phyloP scores from a whole-genome alignment of 1,140 invertebrate genomes.

The Potamilus streckersoni region DNA sequence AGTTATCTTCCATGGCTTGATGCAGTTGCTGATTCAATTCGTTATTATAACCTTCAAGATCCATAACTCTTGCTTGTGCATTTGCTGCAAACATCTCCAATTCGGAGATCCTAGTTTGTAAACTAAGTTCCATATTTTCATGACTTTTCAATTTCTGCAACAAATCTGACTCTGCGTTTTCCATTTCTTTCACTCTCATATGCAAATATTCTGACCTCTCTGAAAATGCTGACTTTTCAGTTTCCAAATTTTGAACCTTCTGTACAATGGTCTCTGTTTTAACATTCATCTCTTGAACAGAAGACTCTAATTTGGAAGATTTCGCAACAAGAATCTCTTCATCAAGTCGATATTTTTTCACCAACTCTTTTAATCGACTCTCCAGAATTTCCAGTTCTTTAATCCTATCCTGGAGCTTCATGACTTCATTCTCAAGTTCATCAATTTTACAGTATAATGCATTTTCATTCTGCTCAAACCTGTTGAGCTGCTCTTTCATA shows the following conservation, averaged over 20 bases:
- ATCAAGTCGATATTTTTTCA: slow-evolving; percentile 56
- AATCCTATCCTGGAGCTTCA: slow-evolving; percentile 53
- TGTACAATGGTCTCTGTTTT: slow-evolving; percentile 51
- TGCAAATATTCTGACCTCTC: slow-evolving; percentile 56
- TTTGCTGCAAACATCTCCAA: slow-evolving; percentile 51
- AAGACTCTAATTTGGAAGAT: slow-evolving; percentile 49
- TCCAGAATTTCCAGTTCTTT: slow-evolving; percentile 47
- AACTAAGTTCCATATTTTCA: slow-evolving; percentile 51
- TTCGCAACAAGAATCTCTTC: slow-evolving; percentile 55
- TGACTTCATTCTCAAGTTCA: slow-evolving; percentile 47
- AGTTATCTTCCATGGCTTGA: slow-evolving; percentile 54
- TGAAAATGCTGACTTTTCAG: slow-evolving; percentile 48
- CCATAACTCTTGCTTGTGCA: slow-evolving; percentile 48
- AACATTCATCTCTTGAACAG: slow-evolving; percentile 54
- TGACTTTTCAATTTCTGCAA: slow-evolving; percentile 51
- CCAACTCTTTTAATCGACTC: slow-evolving; percentile 52
- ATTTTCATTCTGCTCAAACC: slow-evolving; percentile 49
- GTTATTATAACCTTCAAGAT: slow-evolving; percentile 55
- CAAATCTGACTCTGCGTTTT: slow-evolving; percentile 51
- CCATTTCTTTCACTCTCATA: slow-evolving; percentile 52
- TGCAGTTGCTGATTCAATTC: slow-evolving; percentile 51
- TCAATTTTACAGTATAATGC: slow-evolving; percentile 48
- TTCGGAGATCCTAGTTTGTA: slow-evolving; percentile 45
- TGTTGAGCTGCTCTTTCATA: slow-evolving; percentile 54
- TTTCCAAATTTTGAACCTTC: slow-evolving; percentile 50